These are phyloP conservation scores for Hedychridium roseum DNA, from an alignment of 2,888 invertebrate species.

Conservation along the genomic window DNA sequence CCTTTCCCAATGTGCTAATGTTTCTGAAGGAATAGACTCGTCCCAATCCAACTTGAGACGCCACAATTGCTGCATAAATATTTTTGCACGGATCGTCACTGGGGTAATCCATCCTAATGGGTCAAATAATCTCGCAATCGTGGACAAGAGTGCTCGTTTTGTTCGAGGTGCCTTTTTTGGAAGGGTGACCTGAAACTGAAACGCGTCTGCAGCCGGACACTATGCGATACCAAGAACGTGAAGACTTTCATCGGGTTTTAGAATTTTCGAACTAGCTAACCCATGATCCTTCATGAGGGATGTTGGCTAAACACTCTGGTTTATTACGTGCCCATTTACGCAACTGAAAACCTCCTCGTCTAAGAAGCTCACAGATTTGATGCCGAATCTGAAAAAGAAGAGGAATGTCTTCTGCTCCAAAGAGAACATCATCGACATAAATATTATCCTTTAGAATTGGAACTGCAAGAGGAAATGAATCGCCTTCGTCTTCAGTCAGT, in stretches of 20 bases:
- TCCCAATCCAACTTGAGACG: background rate
- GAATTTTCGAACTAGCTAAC: background rate
- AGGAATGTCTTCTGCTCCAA: background rate
- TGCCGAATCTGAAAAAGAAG: background rate
- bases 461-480: background rate
- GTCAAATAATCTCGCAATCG: background rate
- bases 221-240: background rate
- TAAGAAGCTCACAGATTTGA: background rate
- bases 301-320: background rate
- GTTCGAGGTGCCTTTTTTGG: background rate
- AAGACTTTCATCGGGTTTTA: background rate
- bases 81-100: background rate
- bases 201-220: background rate
- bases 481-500: background rate
- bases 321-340: background rate
- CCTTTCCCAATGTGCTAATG: background rate
- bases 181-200: background rate
- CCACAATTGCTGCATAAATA: background rate
- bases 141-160: background rate
- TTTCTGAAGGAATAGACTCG: background rate
- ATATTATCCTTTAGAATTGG: background rate
- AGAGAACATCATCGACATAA: background rate
- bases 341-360: background rate
- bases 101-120: constrained; percentile 1
- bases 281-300: background rate